These are phyloP conservation scores for Acridotheres tristis DNA, from an alignment of 2,797 vertebrate species.

Conservation along the genomic window DNA sequence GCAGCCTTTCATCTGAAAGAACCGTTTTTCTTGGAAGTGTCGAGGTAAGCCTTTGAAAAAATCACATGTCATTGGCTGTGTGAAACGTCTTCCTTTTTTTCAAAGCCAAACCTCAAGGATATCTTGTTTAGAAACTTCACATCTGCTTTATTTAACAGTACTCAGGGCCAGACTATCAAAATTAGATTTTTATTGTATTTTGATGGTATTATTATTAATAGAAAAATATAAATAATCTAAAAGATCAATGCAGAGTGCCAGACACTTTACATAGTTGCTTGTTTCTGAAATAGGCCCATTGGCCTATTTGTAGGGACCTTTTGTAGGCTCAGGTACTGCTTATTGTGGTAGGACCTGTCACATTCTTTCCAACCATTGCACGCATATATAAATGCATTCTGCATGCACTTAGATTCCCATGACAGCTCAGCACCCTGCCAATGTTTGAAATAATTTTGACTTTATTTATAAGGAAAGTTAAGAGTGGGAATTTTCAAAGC, in stretches of 20 bases:
- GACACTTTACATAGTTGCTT: background rate
- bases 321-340: background rate
- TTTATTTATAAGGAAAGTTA: background rate
- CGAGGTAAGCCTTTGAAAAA: constrained; percentile 54
- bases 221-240: background rate
- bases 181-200: constrained; percentile 1
- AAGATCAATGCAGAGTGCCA: background rate
- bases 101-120: constrained; percentile 23
- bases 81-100: constrained; percentile 22
- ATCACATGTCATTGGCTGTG: constrained; percentile 4
- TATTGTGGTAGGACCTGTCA: background rate
- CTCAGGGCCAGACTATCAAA: background rate
- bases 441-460: background rate
- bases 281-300: background rate
- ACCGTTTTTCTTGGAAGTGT: constrained; percentile 51
- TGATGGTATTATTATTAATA: background rate
- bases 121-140: constrained; percentile 27
- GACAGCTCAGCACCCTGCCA: background rate
- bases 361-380: background rate
- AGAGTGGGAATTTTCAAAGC: background rate
- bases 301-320: background rate
- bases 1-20: constrained; percentile 52
- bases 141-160: constrained; percentile 33
- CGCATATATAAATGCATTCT: background rate
- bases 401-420: background rate